A percentile compares a stretch with the other conserved stretches of the same genome.
These are phyloP conservation scores for Conopomorpha cramerella DNA, from an alignment of 1,140 invertebrate species.

Conservation along the genomic window DNA sequence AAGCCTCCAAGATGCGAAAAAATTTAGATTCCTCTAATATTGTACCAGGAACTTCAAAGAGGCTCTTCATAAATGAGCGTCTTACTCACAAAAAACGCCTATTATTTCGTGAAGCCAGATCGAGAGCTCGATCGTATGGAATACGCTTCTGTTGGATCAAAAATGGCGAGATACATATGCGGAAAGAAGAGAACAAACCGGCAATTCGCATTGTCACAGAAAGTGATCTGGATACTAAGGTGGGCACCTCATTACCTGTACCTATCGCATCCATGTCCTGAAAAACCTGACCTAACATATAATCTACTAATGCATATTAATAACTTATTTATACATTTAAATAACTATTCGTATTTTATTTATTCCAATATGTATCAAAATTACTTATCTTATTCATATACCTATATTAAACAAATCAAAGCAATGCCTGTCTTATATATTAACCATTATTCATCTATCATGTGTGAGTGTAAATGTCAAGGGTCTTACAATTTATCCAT, in stretches of 20 bases:
- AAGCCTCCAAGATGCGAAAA: neutral
- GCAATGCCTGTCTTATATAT: too few species aligned
- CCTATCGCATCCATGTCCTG: too few species aligned
- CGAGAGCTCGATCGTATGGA: neutral
- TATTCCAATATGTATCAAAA: too few species aligned
- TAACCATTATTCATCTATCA: too few species aligned
- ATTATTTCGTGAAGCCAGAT: slow-evolving; percentile 1
- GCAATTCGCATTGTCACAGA: neutral
- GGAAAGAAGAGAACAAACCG: neutral
- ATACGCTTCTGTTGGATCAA: neutral
- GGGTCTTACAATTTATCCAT: too few species aligned
- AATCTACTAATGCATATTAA: too few species aligned
- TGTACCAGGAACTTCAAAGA: slow-evolving; percentile 6
- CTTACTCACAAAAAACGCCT: neutral
- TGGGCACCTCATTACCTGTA: neutral
- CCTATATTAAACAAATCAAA: too few species aligned
- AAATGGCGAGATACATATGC: neutral
- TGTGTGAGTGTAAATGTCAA: too few species aligned
- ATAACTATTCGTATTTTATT: too few species aligned
- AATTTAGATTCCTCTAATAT: neutral
- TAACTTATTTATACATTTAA: too few species aligned
- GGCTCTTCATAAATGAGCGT: neutral
- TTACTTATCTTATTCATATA: too few species aligned
- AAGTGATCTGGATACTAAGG: neutral
- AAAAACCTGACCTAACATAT: too few species aligned